phyloP scores from a whole-genome alignment of 2,888 invertebrate species.

The Rhagonycha fulva region DNA sequence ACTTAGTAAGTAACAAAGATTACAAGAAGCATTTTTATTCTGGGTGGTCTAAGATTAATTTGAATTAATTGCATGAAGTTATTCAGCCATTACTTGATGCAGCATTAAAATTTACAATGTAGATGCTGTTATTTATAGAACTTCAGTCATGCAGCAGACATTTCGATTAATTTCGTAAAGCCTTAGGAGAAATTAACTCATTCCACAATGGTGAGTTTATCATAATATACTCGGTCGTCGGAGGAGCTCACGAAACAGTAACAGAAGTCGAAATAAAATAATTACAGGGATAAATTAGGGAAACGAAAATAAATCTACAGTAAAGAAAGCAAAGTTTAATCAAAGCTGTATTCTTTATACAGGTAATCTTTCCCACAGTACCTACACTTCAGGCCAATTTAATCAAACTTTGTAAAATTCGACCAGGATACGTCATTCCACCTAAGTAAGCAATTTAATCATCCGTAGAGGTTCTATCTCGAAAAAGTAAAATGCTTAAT shows the following conservation, averaged over 20 bases:
- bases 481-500: slow-evolving; percentile 40
- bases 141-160: background rate
- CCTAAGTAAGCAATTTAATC: slow-evolving; percentile 43
- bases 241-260: background rate
- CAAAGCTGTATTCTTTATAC: background rate
- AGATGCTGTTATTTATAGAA: background rate
- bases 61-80: background rate
- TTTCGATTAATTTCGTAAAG: background rate
- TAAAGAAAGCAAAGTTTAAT: background rate
- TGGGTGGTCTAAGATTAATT: background rate
- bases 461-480: slow-evolving; percentile 38
- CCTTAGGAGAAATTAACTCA: background rate
- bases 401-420: slow-evolving; percentile 26
- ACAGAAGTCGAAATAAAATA: background rate
- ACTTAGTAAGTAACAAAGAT: slow-evolving; percentile 8
- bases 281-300: background rate
- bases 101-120: background rate
- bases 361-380: background rate
- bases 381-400: slow-evolving; percentile 12
- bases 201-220: background rate
- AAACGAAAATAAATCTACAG: background rate
- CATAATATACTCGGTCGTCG: background rate
- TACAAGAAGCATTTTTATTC: background rate
- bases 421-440: slow-evolving; percentile 25
- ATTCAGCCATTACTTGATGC: background rate